Evolutionary conservation across 2,113 vertebrate genomes (phyloP).

Genomic region (Acrocephalus kingi): DNA sequence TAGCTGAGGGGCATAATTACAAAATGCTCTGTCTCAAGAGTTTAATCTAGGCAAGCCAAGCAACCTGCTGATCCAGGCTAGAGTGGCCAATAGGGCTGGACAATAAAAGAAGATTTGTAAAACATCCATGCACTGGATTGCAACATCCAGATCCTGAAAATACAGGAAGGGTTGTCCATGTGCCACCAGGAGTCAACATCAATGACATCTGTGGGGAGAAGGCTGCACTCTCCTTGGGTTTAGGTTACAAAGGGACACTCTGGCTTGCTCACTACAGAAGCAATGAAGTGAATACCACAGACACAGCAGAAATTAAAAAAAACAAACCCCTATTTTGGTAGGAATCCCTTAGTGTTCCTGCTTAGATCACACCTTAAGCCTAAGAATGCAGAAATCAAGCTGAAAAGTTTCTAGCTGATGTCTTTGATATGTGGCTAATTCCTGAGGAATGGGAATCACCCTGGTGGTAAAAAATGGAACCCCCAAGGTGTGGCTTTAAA

Average conservation of each 20-base stretch:
- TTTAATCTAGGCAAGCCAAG: constrained; percentile 44
- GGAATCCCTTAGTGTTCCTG: neutral
- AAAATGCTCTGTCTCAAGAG: constrained; percentile 27
- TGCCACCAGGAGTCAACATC: neutral
- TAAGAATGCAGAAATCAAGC: neutral
- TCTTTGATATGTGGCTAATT: neutral
- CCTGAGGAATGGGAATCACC: neutral
- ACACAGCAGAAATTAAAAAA: neutral
- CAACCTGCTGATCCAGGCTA: constrained; percentile 25
- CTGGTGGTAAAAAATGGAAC: too few relatives aligned
- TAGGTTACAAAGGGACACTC: neutral
- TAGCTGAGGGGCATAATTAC: constrained; percentile 19
- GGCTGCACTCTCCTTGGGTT: neutral
- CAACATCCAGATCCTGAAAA: neutral
- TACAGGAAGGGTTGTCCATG: neutral
- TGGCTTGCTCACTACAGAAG: neutral
- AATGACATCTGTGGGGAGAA: neutral
- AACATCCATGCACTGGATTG: neutral
- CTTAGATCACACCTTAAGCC: neutral
- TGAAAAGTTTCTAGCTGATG: neutral
- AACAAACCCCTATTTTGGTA: rapidly evolving
- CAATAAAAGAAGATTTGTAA: neutral
- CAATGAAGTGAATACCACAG: neutral
- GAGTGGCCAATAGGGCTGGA: neutral
- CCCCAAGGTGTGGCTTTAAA: neutral